phyloP scores from a whole-genome alignment of 2,888 invertebrate species.

The Entomobrya multifasciata region DNA sequence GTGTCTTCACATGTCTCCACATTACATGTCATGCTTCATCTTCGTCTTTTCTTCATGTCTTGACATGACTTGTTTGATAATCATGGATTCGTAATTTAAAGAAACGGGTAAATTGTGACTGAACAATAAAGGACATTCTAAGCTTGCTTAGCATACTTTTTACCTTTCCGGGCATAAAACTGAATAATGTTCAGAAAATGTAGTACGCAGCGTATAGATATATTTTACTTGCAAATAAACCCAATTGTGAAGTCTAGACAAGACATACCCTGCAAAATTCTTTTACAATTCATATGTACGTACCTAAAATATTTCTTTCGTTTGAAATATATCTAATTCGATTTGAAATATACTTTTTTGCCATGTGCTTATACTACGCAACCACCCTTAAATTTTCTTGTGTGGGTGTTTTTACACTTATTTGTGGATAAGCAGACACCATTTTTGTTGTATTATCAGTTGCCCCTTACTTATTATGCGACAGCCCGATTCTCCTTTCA shows the following conservation, averaged over 20 bases:
- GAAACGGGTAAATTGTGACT: background rate
- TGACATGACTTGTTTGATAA: constrained; percentile 19
- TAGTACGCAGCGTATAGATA: background rate
- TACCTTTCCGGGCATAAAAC: constrained; percentile 1
- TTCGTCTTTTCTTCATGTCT: background rate
- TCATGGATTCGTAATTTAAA: constrained; percentile 14
- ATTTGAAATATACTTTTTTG: background rate
- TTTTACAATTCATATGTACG: background rate
- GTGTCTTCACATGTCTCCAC: too few species aligned
- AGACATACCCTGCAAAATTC: constrained; percentile 36
- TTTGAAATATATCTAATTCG: constrained; percentile 22
- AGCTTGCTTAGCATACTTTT: background rate
- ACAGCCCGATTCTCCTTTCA: background rate
- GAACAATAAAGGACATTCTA: background rate
- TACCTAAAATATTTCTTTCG: background rate
- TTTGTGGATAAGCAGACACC: background rate
- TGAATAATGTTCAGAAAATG: background rate
- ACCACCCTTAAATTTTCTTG: background rate
- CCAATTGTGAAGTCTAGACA: constrained; percentile 28
- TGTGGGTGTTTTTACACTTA: background rate
- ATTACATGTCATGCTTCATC: too few species aligned
- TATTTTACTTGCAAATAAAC: background rate
- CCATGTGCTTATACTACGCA: background rate
- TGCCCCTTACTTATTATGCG: constrained; percentile 4
- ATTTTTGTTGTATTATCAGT: background rate